Percentiles rank a stretch among this genome's conserved stretches.
Evolutionary conservation across 37 sponge, comb jelly and placozoan species (phyloP).

Genomic region (Bolinopsis microptera): DNA sequence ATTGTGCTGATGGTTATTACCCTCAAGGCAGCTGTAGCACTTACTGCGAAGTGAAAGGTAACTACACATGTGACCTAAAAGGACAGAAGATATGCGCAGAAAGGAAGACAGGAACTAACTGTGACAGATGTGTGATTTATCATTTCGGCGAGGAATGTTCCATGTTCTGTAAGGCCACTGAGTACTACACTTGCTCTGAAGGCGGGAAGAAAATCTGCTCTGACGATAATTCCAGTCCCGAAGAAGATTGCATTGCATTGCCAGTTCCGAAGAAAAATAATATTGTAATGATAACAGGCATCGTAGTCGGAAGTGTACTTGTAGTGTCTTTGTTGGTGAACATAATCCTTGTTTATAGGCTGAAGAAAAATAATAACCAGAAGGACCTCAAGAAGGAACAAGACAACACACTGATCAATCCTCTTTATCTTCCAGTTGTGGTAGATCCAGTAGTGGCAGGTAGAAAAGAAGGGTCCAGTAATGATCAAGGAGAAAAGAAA

Average conservation of each 20-base stretch:
- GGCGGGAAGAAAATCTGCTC: not conserved
- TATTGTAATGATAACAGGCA: not conserved
- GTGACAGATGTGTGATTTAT: not conserved
- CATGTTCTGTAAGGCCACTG: not conserved
- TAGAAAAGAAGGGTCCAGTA: no score
- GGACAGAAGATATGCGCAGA: not conserved
- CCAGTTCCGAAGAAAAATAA: not conserved
- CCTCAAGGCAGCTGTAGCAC: not conserved
- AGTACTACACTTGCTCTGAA: not conserved
- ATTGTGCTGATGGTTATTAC: not conserved
- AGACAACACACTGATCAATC: not conserved
- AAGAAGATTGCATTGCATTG: not conserved
- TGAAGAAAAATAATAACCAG: not conserved
- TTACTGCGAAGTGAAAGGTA: not conserved
- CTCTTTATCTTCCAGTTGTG: no score
- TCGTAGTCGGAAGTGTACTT: not conserved
- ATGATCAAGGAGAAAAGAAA: not conserved
- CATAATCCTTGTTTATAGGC: not conserved
- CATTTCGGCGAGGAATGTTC: not conserved
- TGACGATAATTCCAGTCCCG: not conserved
- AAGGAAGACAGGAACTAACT: not conserved
- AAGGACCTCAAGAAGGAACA: not conserved
- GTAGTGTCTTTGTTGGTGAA: not conserved
- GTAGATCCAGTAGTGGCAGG: no score
- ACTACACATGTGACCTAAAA: not conserved